These are phyloP conservation scores for Drosophila affinis DNA, from an alignment of 2,888 invertebrate species.

Conservation along the genomic window DNA sequence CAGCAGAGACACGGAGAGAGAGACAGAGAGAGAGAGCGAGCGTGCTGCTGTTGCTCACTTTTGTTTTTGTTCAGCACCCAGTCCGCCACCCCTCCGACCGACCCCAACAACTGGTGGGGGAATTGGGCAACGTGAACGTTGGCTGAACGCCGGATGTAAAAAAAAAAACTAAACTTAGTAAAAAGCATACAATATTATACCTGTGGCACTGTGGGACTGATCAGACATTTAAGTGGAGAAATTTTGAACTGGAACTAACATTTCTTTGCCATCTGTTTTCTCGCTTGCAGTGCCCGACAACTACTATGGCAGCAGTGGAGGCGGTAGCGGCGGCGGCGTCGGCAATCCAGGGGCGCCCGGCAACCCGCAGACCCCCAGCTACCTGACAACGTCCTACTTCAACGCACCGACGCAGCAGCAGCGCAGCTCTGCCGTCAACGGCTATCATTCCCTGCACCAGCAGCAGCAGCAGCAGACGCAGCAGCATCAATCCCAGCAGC, in stretches of 20 bases:
- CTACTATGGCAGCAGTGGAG: conserved; percentile 82
- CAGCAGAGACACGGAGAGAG: neutral
- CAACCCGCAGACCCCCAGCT: conserved; percentile 58
- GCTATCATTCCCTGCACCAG: conserved; percentile 83
- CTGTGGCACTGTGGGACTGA: conserved; percentile 26
- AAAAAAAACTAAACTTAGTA: conserved; percentile 76
- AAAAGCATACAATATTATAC: conserved; percentile 68
- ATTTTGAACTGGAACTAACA: neutral
- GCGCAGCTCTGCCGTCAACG: conserved; percentile 77
- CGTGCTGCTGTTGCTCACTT: conserved; percentile 51
- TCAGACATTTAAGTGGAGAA: neutral
- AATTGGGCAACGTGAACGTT: conserved; percentile 70
- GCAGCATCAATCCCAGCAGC: conserved; percentile 82
- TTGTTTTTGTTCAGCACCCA: conserved; percentile 67
- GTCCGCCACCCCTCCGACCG: neutral
- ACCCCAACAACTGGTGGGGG: conserved; percentile 28
- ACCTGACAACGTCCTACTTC: conserved; percentile 82
- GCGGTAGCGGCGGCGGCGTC: conserved; percentile 54
- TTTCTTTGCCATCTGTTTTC: conserved; percentile 3
- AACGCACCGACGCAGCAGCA: conserved; percentile 80
- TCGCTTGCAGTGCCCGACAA: conserved; percentile 86
- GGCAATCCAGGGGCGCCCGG: conserved; percentile 56
- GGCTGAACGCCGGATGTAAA: conserved; percentile 75
- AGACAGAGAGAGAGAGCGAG: neutral
- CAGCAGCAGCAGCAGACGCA: conserved; percentile 72